Base-by-base conservation (phyloP, 2,113 vertebrate genomes). In the Nansenia antarctica region DNA sequence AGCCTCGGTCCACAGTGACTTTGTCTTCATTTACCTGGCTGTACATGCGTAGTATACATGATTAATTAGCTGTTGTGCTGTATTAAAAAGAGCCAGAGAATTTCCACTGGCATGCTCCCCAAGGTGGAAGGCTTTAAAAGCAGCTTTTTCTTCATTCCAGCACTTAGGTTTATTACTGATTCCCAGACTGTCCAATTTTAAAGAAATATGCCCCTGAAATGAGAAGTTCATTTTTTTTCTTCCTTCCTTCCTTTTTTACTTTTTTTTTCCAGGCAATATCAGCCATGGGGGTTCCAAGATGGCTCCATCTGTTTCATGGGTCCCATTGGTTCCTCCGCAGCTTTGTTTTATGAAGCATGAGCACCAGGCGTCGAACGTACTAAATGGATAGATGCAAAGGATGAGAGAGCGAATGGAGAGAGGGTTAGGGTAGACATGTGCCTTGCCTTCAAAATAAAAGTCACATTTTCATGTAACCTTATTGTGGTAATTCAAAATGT, bases 111-210 rank as follows among this genome's bases (percentile, higher is more conserved):
- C 82, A 76, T 24, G 78, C 67, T 81, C 86, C 90, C 87, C 85
- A 87, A 86, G 87, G 86, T 87, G 79, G 84, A 83, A 0, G 20
- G 62, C 67, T 86, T 82, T 86, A 88, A 86, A 88, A 83, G 76
- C 75, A 87, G 86, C 84, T 91, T 92, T 90, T 90, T 91, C 88
- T 90, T 93, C 89, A 92, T 92, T 90, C 88, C 82, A 88, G 90
- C 89, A 91, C 90, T 92, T 92, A 89, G 81, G 80, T 85, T 90
- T 91, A 92, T 91, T 90, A 86, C 84, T 82, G 69, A 86, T 87
- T 81, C 82, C 88, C 75, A 37, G 82, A 85, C 88, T 86, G 83
- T 88, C 86, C 85, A 77, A 81, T 86, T 84, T 88, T 76, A 85
- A 83, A 85, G 83, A 89, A 88, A 86, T 83, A 86, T 84, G 74